These are phyloP conservation scores for Geodia barretti DNA, from an alignment of 37 sponge, comb jelly and placozoan species.

Conservation along the genomic window DNA sequence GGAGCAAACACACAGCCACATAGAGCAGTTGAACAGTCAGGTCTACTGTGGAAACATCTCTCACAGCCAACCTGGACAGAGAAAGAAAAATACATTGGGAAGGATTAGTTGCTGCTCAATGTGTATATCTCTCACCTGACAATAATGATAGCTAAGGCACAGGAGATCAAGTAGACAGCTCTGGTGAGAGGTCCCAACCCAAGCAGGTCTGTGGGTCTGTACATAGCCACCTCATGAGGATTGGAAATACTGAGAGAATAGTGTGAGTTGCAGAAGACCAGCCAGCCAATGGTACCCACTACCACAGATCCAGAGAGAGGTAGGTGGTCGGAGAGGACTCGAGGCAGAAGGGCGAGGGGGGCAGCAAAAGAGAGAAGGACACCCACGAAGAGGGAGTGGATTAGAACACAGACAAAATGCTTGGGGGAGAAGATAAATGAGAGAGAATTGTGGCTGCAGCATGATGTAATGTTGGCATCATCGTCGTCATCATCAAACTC, in stretches of 20 bases:
- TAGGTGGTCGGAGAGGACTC: slow-evolving; percentile 16
- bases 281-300: slow-evolving; percentile 47
- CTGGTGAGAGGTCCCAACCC: slow-evolving; percentile 36
- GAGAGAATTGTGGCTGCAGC: slow-evolving; percentile 13
- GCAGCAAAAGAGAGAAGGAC: slow-evolving; percentile 40
- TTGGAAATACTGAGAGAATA: slow-evolving; percentile 47
- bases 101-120: background rate
- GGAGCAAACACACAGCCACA: slow-evolving; percentile 34
- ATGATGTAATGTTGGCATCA: slow-evolving; percentile 33
- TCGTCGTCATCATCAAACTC: slow-evolving; percentile 51
- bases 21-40: slow-evolving; percentile 43
- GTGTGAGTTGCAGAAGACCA: slow-evolving; percentile 34
- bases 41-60: background rate
- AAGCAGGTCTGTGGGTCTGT: slow-evolving; percentile 42
- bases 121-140: slow-evolving; percentile 25
- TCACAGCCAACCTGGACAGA: slow-evolving; percentile 4
- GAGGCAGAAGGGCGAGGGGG: slow-evolving; percentile 21
- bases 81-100: background rate
- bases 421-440: slow-evolving; percentile 51
- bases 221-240: slow-evolving; percentile 47
- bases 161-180: slow-evolving; percentile 42
- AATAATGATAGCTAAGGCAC: slow-evolving; percentile 11
- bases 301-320: slow-evolving; percentile 38
- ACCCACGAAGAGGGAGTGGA: slow-evolving; percentile 38
- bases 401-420: background rate